Base-by-base conservation (phyloP, 2,113 vertebrate genomes). In the Sceloporus undulatus region DNA sequence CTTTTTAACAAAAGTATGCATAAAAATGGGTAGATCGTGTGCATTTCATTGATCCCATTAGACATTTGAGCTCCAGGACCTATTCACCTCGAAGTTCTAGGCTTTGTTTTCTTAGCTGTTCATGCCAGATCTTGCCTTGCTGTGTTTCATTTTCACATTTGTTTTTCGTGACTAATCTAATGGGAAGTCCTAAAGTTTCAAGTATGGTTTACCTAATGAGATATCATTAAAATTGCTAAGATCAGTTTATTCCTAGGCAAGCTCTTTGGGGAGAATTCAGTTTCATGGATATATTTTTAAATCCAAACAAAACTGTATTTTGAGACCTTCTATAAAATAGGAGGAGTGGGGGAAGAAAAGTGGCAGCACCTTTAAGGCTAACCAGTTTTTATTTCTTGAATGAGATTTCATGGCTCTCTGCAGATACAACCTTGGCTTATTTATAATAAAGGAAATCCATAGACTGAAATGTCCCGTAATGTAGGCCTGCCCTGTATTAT, bases 11-110 rank as follows among this genome's bases (percentile, higher is more conserved):
- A 19, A 89, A 85, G 82, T 77, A 86, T 77, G 13, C 78, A 48
- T 91, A 89, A 89, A 52, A 91, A 91, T 84, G 90, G 42, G 79
- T 74, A 73, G 40, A 80, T 84, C 84, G 74, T 81, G 16, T 71
- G 91, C 21, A 88, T 91, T 90, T 38, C 27, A 87, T 88, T 75
- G 91, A 7, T 19, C 82, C 27, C 9, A 80, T 87, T 70, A 84
- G 29, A 65, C 87, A 68, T 54, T 23, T 74, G 76, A n/a, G 27
- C 76, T 82, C 48, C 71, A 87, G 21, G 71, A 76, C 73, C 71
- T 76, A 25, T 65, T 75, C 54, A 66, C 71, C 38, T 54, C 29
- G 29, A 52, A 65, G 19, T 52, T 66, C 9, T 87, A 38, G 48
- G 29, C 42, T 82, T 27, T 0, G 18, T 54, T 79, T 66, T 83